These are phyloP conservation scores for Achatina immaculata DNA, from an alignment of 1,140 invertebrate genomes.

Conservation along the genomic window DNA sequence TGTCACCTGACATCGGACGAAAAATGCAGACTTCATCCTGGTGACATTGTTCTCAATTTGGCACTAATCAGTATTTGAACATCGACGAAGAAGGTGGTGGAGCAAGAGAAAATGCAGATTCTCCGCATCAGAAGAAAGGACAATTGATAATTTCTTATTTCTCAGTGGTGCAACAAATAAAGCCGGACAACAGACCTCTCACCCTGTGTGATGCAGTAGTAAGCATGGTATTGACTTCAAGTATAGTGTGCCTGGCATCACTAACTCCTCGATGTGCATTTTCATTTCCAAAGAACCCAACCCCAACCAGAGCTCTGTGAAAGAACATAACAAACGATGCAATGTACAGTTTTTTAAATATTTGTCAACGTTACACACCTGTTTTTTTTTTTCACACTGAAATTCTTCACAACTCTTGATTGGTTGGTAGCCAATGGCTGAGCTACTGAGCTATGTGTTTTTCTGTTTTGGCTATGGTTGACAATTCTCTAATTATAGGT, in stretches of 20 bases:
- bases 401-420: not conserved
- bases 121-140: no score
- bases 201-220: conserved; percentile 47
- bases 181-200: no score
- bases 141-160: no score
- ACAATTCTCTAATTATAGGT: no score
- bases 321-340: conserved; percentile 1
- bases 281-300: conserved; percentile 93
- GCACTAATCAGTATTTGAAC: no score
- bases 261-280: conserved; percentile 90
- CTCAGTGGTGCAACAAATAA: no score
- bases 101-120: no score
- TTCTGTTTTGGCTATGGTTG: no score
- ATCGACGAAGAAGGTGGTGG: no score
- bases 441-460: not conserved
- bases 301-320: conserved; percentile 70
- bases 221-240: conserved; percentile 74
- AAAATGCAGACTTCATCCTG: no score
- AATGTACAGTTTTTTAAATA: not conserved
- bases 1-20: no score
- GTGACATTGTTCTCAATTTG: no score
- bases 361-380: not conserved
- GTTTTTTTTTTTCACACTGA: not conserved
- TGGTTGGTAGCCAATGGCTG: not conserved
- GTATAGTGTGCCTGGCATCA: conserved; percentile 80